phyloP scores from a whole-genome alignment of 1,140 invertebrate genomes.

The Neodiprion virginianus region DNA sequence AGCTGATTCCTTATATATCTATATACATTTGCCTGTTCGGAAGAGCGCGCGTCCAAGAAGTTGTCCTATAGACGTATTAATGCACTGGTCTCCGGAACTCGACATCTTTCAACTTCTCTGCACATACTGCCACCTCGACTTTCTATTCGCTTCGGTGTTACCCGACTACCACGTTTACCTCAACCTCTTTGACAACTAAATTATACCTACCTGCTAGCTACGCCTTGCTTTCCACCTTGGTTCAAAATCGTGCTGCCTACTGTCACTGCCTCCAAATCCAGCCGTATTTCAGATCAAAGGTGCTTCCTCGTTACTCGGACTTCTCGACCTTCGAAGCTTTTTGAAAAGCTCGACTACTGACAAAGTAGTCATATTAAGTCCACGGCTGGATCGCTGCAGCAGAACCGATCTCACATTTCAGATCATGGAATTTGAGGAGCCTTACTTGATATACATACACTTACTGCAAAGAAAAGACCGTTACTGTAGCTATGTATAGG shows the following conservation, averaged over 20 bases:
- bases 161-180: not conserved
- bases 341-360: no score
- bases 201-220: not conserved
- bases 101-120: constrained; percentile 3
- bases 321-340: no score
- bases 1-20: not conserved
- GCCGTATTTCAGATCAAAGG: no score
- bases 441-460: not conserved
- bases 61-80: not conserved
- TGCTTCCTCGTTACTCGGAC: no score
- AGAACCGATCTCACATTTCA: not conserved
- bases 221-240: not conserved
- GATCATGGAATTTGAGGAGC: not conserved
- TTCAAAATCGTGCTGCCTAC: not conserved
- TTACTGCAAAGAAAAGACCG: not conserved
- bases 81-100: not conserved
- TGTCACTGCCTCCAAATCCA: no score
- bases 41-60: not conserved
- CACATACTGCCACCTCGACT: not conserved
- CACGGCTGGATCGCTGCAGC: no score
- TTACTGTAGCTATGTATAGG: no score
- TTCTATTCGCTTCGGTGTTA: constrained; percentile 5
- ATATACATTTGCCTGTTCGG: not conserved
- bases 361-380: no score
- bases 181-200: constrained; percentile 5